Evolutionary conservation across 2,888 invertebrate species (phyloP).

Genomic region (Drosophila birchii): DNA sequence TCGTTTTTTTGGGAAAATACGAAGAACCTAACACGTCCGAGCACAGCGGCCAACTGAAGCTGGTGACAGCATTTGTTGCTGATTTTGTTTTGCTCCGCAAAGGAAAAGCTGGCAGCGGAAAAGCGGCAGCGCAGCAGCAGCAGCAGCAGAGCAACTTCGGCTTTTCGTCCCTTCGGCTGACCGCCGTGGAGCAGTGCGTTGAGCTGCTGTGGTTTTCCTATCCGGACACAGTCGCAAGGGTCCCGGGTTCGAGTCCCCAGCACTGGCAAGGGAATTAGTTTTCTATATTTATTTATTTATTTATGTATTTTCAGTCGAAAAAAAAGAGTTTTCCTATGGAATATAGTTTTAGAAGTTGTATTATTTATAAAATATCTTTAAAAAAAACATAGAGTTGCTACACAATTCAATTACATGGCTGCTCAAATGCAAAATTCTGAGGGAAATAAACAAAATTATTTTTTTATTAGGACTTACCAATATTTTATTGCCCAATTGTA

Average conservation of each 20-base stretch:
- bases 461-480: too few species aligned
- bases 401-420: too few species aligned
- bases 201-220: slow-evolving; percentile 9
- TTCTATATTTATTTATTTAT: not conserved
- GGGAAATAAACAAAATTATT: too few species aligned
- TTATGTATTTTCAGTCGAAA: too few species aligned
- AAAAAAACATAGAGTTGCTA: too few species aligned
- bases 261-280: not conserved
- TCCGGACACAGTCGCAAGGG: not conserved
- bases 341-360: too few species aligned
- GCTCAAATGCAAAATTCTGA: too few species aligned
- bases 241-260: slow-evolving; percentile 16
- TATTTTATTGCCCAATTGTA: too few species aligned
- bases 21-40: slow-evolving; percentile 60
- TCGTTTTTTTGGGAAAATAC: not conserved
- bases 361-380: too few species aligned
- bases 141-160: slow-evolving; percentile 53
- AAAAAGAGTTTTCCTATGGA: too few species aligned
- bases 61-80: slow-evolving; percentile 73
- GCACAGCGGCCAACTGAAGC: slow-evolving; percentile 81
- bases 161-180: slow-evolving; percentile 48
- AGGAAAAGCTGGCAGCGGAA: slow-evolving; percentile 30
- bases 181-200: slow-evolving; percentile 13
- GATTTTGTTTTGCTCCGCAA: slow-evolving; percentile 67
- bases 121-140: slow-evolving; percentile 50